phyloP scores from a whole-genome alignment of 92 coral and sea anemone species.

The Phenganax stokvisi region DNA sequence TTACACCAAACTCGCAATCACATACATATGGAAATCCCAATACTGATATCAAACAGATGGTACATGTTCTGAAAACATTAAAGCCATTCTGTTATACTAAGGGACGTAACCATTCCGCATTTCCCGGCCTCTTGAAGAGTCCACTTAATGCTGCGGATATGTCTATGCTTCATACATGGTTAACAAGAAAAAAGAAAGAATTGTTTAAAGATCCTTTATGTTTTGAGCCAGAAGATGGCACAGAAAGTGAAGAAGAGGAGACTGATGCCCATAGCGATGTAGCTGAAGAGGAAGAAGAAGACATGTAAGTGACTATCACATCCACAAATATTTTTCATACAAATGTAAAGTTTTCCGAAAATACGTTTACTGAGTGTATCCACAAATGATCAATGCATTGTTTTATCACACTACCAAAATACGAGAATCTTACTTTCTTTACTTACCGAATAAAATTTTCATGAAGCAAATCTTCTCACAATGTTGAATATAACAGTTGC shows the following conservation, averaged over 20 bases:
- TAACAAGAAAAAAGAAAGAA: conserved; percentile 39
- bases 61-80: conserved; percentile 4
- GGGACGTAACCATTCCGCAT: conserved; percentile 25
- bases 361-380: no score
- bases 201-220: not conserved
- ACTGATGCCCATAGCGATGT: conserved; percentile 2
- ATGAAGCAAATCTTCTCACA: conserved; percentile 2
- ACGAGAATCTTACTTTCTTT: no score
- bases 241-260: conserved; percentile 22
- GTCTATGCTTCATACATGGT: conserved; percentile 41
- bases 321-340: not conserved
- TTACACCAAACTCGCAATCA: conserved; percentile 40
- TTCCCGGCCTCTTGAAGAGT: conserved; percentile 41
- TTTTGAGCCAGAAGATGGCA: conserved; percentile 20
- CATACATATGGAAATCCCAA: conserved; percentile 47
- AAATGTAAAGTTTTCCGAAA: not conserved
- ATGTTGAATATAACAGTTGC: conserved; percentile 40
- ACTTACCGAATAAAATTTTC: not conserved
- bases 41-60: conserved; percentile 47
- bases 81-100: conserved; percentile 11
- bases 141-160: conserved; percentile 47
- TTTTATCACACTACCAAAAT: not conserved
- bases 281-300: conserved; percentile 6
- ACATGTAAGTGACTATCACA: not conserved
- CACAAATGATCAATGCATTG: no score